Percentiles rank a stretch among this genome's conserved stretches.
Conservation (phyloP, 2,113 vertebrate species). For the Datnioides undecimradiatus region DNA sequence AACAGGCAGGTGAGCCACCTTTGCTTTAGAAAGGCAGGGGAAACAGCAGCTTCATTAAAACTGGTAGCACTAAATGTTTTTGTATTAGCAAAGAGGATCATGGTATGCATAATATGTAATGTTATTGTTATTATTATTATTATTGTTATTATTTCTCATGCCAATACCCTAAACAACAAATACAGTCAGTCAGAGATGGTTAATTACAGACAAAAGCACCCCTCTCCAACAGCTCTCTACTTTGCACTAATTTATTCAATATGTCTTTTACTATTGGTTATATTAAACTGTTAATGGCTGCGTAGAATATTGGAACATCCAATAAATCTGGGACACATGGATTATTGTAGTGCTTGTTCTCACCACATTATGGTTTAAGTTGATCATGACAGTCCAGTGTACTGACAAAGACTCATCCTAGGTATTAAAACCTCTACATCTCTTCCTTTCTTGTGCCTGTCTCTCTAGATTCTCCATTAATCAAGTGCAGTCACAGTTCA, state of each 20-base stretch:
- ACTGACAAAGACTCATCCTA: slow-evolving; percentile 32
- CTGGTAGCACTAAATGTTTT: no score
- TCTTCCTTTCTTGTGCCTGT: slow-evolving; percentile 27
- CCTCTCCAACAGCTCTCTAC: background rate
- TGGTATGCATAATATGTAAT: no score
- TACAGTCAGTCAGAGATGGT: background rate
- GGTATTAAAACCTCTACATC: slow-evolving; percentile 7
- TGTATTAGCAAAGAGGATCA: background rate
- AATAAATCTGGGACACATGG: background rate
- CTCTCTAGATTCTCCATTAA: slow-evolving; percentile 34
- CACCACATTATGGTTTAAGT: slow-evolving; percentile 31
- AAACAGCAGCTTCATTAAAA: no score
- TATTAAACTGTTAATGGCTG: background rate
- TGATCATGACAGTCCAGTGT: slow-evolving; percentile 28
- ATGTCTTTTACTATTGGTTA: background rate
- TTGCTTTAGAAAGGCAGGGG: no score
- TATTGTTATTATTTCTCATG: no score
- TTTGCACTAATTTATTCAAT: background rate
- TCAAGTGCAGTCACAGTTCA: slow-evolving; percentile 13
- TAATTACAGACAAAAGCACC: background rate
- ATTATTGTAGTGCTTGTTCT: slow-evolving; percentile 54
- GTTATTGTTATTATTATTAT: no score
- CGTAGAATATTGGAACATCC: background rate
- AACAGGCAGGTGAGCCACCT: no score
- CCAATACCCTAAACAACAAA: background rate